Evolutionary conservation across 2,797 vertebrate genomes (phyloP), one percentile per base, ranked within the genome.

Genomic region (Percopsis omiscomaycus): DNA sequence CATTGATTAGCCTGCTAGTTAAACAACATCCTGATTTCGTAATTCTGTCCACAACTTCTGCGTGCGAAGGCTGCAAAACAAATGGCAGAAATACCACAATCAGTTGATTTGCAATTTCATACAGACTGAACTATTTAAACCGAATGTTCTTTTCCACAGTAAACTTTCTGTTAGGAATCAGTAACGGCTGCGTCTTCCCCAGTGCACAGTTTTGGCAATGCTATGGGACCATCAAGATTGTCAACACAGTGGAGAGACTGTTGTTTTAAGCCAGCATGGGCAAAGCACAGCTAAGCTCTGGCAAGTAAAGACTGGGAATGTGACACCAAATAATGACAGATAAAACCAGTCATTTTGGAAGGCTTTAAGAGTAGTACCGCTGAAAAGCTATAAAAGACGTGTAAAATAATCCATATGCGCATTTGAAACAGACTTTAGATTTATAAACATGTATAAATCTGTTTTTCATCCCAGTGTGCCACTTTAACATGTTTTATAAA

Each of bases 141-240:
- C 42, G 4, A 69, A 65, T 11, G 27, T 51, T 72, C 48, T 59
- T 51, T 68, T 50, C 42, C 53, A 64, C 30, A 47, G 14, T 37
- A 52, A 62, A 57, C 54, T 55, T 44, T 27, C n/a, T 12, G 55
- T 66, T 69, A 1, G 57, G 5, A 54, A 74, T 63, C 65, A 37
- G 53, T 42, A 16, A 47, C 0, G 0, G 56, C 63, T 64, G 10
- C 45, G 46, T 74, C 15, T 0, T 48, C 2, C 44, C 50, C 22
- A 28, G 61, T 47, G 44, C 13, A 65, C 63, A 56, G 56, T 56
- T 69, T 11, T 54, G 30, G 6, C 55, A 54, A 54, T 71, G 47
- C 16, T 58, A 61, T 67, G 61, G 71, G 54, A 72, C 27, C 30
- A n/a, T 51, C 50, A 69, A 68, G 74, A 73, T 67, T 52, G 37